Base-by-base conservation (phyloP, 2,113 vertebrate species). In the Sitta europaea region DNA sequence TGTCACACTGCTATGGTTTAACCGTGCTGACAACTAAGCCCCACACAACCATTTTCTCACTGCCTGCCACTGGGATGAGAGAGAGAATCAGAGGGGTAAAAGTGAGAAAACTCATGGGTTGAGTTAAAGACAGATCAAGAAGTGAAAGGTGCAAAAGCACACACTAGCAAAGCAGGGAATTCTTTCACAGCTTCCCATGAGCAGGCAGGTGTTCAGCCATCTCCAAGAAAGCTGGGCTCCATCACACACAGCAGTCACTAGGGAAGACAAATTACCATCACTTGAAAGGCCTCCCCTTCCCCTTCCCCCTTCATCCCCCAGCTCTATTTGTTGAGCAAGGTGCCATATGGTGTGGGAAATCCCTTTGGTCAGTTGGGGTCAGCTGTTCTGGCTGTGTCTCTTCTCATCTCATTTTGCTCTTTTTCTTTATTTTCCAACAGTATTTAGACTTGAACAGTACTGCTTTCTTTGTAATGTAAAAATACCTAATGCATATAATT, bases 231-330 rank as follows among this genome's bases (percentile, higher is more conserved):
- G 4, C 23, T 62, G 31, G 22, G 10, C 4, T 90, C 10, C 4
- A 5, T 62, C 48, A 76, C 9, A 20, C 7, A 8, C 33, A 24
- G 14, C 16, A 13, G 19, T 83, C 12, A 14, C 48, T 50, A 12
- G 42, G 27, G 55, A 48, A 62, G 48, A 24, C 3, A 62, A 90
- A 90, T 62, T 16, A 13, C 6, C 15, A 42, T 36, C 29, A 7
- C 5, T n/a, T 0, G 0, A 40, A 55, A 47, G 28, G 4, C 12
- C 12, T 5, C 9, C 13, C 15, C 10, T 42, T 21, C 9, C 20
- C 13, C 20, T 45, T 78, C 16, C 11, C 12, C 25, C 17, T 55
- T 31, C 24, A 31, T 48, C 1, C 40, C 9, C 17, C 21, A 35
- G 13, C 9, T 35, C 62, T 57, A 9, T 23, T 43, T 43, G 35